Evolutionary conservation across 2,113 vertebrate species (phyloP).

Genomic region (Cebidichthys violaceus): DNA sequence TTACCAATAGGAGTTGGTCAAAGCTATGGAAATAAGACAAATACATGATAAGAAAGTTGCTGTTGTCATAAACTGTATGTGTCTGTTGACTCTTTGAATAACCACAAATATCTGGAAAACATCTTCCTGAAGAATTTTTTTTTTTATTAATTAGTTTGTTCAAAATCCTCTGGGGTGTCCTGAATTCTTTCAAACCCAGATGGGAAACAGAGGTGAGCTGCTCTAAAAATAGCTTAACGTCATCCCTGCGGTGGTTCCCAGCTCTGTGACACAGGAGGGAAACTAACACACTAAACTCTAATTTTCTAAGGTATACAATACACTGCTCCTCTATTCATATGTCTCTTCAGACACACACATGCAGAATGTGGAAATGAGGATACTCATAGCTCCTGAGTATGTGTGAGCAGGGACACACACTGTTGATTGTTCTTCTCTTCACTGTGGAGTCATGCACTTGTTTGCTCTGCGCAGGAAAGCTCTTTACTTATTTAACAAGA

Average conservation of each 20-base stretch:
- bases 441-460: slow-evolving; percentile 44
- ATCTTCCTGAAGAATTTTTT: not conserved
- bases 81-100: not conserved
- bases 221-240: slow-evolving; percentile 49
- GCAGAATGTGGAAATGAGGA: slow-evolving; percentile 34
- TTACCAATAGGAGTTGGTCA: not conserved
- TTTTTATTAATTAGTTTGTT: slow-evolving; percentile 1
- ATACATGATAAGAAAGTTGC: not conserved
- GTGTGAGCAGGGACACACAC: slow-evolving; percentile 58
- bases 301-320: slow-evolving; percentile 25
- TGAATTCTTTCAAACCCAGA: not conserved
- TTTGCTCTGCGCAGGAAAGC: slow-evolving; percentile 63
- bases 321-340: slow-evolving; percentile 16
- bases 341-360: slow-evolving; percentile 27
- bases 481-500: slow-evolving; percentile 59
- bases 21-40: not conserved
- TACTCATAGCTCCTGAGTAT: slow-evolving; percentile 30
- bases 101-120: not conserved
- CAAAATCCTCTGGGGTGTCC: not conserved
- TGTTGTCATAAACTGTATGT: not conserved
- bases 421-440: slow-evolving; percentile 56
- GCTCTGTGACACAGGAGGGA: slow-evolving; percentile 36
- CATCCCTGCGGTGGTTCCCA: slow-evolving; percentile 42
- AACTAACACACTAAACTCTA: slow-evolving; percentile 46
- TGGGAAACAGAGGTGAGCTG: slow-evolving; percentile 30